Evolutionary conservation across 1,140 invertebrate genomes (phyloP), one percentile per base, ranked within the genome.

Genomic region (Sarcophaga peregrina): DNA sequence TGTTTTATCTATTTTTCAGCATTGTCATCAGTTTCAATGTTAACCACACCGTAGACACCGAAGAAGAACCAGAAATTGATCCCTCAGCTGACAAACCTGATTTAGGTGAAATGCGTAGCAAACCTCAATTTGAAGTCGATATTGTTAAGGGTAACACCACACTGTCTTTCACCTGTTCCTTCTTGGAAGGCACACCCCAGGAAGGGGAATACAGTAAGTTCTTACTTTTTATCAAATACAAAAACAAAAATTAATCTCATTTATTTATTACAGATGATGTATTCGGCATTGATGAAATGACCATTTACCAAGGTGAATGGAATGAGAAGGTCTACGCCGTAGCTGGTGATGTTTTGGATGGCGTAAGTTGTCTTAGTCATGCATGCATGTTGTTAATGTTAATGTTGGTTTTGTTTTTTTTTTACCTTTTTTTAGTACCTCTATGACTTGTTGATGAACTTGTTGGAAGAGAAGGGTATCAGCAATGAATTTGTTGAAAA

Each of bases 371-470:
- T 83, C 58, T 11, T 68, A 1, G 46, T n/a, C 0, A 0, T 48
- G 20, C 47, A 37, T 50, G 15, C 50, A 73, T 11, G 20, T 5
- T 58, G 3, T 13, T 47, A 17, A 62, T 54, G 6, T 5, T 48
- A 82, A 73, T 82, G 25, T 4, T 37, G 25, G 25, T 37, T 37
- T 37, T 50, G 80, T 84, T 72, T 45, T 82, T 83, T 80, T 81
- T 54, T 86, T 81, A 85, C 85, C 91, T 87, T 94, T 94, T 13
- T 83, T 73, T 91, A 97, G 96, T 97, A 97, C 88, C 91, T 99
- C 45, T 98, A 98, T 88, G 97, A 98, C 90, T 92, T 98, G 25
- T 91, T 98, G 68, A 96, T 98, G 95, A 98, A 98, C 87, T 93
- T 96, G 83, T 92, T 99, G 80, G 97, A 98, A 89, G 97, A 98